A percentile compares a stretch with the other conserved stretches of the same genome.
These are phyloP conservation scores for Eueremaeus valkanovi DNA, from an alignment of 2,888 invertebrate species.

Conservation along the genomic window DNA sequence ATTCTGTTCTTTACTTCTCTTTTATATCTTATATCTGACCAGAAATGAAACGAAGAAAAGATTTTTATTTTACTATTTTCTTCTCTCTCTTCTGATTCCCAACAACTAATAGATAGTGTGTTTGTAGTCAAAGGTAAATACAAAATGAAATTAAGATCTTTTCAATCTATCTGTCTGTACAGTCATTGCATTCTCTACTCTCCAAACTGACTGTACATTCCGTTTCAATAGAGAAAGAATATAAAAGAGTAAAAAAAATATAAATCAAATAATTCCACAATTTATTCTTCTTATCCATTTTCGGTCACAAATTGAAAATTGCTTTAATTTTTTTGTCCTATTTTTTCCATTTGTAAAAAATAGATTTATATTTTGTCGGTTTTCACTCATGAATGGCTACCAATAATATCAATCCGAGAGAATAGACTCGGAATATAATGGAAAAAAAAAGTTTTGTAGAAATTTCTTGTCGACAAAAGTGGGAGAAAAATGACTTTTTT, in stretches of 20 bases:
- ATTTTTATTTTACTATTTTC: background rate
- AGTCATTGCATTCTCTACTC: background rate
- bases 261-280: too few species aligned
- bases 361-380: background rate
- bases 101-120: background rate
- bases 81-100: background rate
- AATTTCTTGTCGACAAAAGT: background rate
- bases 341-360: background rate
- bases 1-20: background rate
- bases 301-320: background rate
- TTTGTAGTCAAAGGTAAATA: constrained; percentile 26
- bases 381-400: constrained; percentile 19
- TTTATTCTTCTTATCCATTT: background rate
- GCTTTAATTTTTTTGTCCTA: background rate
- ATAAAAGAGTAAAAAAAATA: too few species aligned
- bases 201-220: background rate
- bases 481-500: background rate
- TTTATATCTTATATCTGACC: background rate
- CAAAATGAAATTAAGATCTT: constrained; percentile 26
- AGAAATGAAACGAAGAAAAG: background rate
- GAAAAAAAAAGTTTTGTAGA: background rate
- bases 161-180: background rate
- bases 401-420: background rate
- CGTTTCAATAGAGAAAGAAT: too few species aligned
- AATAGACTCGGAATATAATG: background rate